Conservation (phyloP, 2,888 invertebrate species). For the Sphinx pinastri region DNA sequence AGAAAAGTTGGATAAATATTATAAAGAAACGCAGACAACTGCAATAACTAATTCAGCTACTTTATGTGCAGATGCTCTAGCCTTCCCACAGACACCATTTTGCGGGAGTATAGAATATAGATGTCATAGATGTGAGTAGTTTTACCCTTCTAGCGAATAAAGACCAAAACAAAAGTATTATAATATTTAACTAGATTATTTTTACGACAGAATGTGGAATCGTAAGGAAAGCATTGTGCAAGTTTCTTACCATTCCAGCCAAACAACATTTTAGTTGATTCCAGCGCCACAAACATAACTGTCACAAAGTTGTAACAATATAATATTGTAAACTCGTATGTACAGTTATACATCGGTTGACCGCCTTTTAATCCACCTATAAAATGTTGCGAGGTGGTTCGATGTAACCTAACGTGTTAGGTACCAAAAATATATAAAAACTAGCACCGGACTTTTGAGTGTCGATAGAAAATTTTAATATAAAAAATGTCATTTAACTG, state of each 20-base stretch:
- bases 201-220: not conserved
- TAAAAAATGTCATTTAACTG: slow-evolving; percentile 10
- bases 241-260: slow-evolving; percentile 30
- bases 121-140: no score
- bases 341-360: slow-evolving; percentile 67
- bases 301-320: slow-evolving; percentile 51
- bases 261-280: slow-evolving; percentile 39
- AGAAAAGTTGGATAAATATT: no score
- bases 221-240: slow-evolving; percentile 10
- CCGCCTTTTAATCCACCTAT: slow-evolving; percentile 52
- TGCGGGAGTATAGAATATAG: no score
- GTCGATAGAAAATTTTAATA: slow-evolving; percentile 4
- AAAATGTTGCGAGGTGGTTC: slow-evolving; percentile 53
- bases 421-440: slow-evolving; percentile 18
- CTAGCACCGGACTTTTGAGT: slow-evolving; percentile 6
- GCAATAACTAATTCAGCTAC: no score
- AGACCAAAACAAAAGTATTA: not conserved
- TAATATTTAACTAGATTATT: not conserved
- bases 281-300: slow-evolving; percentile 43
- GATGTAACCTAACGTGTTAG: slow-evolving; percentile 25
- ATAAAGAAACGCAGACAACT: no score
- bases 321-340: slow-evolving; percentile 62
- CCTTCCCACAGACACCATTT: no score
- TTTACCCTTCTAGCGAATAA: not conserved
- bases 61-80: no score